Conservation (phyloP, 2,797 vertebrate species). For the Manis javanica region DNA sequence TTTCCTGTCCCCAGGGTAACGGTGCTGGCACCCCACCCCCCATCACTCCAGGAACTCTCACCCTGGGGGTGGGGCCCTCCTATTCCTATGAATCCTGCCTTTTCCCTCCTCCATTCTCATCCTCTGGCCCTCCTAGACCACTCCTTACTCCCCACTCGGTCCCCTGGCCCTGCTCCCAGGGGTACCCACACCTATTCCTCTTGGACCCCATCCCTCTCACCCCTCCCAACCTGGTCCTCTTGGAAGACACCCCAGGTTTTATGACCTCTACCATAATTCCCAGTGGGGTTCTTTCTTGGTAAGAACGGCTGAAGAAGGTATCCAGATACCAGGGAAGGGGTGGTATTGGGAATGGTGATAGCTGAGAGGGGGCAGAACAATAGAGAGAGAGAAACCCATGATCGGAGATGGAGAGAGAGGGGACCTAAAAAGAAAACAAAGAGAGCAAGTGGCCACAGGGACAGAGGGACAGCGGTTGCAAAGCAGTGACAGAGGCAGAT, state of each 20-base stretch:
- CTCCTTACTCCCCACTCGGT: background rate
- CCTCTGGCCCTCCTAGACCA: background rate
- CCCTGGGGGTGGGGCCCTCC: background rate
- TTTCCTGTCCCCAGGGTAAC: slow-evolving; percentile 79
- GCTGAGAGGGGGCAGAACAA: background rate
- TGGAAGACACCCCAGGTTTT: background rate
- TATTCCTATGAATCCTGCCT: background rate
- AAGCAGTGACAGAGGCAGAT: background rate
- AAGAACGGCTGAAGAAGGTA: background rate
- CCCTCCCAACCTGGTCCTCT: background rate
- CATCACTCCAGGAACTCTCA: slow-evolving; percentile 42
- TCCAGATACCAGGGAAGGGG: background rate
- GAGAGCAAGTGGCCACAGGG: background rate
- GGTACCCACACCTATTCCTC: background rate
- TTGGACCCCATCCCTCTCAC: background rate
- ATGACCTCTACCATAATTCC: background rate
- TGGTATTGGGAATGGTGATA: background rate
- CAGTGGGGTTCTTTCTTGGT: background rate
- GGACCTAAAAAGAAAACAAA: background rate
- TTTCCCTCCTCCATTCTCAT: background rate
- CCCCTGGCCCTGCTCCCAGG: background rate
- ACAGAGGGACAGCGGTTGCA: background rate
- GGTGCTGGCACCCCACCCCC: slow-evolving; percentile 56
- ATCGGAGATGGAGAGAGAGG: background rate
- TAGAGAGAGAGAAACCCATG: background rate